Evolutionary conservation across 2,797 vertebrate genomes (phyloP).

Genomic region (Rhabdophis nuchalis): DNA sequence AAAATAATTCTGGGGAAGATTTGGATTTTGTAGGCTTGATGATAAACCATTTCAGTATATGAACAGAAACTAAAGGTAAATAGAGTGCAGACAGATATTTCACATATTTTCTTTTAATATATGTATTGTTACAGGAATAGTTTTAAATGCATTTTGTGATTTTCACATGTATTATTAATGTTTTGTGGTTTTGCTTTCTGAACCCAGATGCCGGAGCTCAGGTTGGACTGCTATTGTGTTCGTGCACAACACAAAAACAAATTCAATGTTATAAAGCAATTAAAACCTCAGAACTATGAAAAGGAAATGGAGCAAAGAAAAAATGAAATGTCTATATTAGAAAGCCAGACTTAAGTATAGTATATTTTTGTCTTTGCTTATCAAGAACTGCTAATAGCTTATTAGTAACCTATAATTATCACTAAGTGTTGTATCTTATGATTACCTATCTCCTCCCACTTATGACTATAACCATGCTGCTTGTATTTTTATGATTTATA

Average conservation of each 20-base stretch:
- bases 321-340: background rate
- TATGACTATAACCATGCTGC: no score
- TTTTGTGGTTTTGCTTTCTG: background rate
- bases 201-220: background rate
- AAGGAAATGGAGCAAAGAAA: background rate
- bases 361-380: background rate
- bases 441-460: no score
- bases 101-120: background rate
- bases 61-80: background rate
- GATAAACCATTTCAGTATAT: background rate
- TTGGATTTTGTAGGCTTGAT: background rate
- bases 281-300: background rate
- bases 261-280: background rate
- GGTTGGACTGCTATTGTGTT: background rate
- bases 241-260: background rate
- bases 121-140: background rate
- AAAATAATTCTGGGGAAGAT: background rate
- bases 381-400: background rate
- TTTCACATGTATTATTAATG: background rate
- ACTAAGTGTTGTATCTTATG: no score
- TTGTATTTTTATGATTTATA: no score
- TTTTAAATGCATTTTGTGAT: background rate
- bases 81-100: background rate
- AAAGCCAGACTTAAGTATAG: background rate
- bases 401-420: no score